Percentiles rank a stretch among this genome's conserved stretches.
Conservation (phyloP, 1,140 invertebrate species). For the Teleogryllus occipitalis region DNA sequence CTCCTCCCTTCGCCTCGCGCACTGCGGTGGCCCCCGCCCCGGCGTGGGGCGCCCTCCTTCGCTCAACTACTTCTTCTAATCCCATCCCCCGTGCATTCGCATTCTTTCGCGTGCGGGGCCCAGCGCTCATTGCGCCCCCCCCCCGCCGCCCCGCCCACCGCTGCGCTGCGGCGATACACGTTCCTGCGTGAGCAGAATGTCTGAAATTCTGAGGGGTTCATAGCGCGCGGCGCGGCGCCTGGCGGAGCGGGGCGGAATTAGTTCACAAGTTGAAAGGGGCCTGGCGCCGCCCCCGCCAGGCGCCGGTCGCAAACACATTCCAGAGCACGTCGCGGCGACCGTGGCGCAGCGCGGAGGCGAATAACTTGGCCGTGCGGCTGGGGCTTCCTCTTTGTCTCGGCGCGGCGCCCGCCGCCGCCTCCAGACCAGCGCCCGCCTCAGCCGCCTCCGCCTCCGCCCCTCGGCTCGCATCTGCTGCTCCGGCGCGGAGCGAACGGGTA, state of each 20-base stretch:
- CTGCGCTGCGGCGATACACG: neutral
- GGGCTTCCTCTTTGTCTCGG: too few relatives aligned
- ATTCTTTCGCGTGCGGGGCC: too few relatives aligned
- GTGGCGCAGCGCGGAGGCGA: neutral
- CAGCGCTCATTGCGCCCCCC: too few relatives aligned
- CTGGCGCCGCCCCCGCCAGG: neutral
- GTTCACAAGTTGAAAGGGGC: neutral
- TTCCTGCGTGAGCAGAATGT: neutral
- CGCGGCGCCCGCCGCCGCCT: neutral
- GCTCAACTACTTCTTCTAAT: too few relatives aligned
- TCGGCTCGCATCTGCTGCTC: too few relatives aligned
- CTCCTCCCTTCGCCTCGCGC: too few relatives aligned
- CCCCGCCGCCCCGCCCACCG: too few relatives aligned
- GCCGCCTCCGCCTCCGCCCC: neutral
- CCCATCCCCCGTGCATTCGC: too few relatives aligned
- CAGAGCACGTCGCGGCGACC: neutral
- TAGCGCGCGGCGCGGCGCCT: neutral
- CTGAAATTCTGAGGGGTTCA: neutral
- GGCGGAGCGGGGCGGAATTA: neutral
- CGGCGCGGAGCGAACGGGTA: neutral
- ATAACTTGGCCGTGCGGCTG: neutral
- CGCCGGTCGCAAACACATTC: neutral
- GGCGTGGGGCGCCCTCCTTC: too few relatives aligned
- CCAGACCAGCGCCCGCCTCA: too few relatives aligned
- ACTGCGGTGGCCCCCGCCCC: too few relatives aligned